phyloP scores from a whole-genome alignment of 2,888 invertebrate genomes.

The Poecilobothrus nobilitatus region DNA sequence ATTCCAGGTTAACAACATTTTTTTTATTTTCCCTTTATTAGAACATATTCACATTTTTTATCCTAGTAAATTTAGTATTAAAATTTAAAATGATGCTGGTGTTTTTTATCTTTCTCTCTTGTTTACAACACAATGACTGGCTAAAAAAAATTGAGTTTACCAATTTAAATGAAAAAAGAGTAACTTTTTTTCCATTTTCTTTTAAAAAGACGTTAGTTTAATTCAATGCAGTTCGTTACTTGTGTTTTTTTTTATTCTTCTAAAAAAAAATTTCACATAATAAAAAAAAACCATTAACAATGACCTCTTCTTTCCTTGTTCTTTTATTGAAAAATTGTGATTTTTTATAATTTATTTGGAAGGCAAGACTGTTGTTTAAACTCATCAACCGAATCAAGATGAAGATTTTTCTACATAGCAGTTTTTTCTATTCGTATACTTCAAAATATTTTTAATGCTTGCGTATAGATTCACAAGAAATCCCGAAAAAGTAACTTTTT shows the following conservation, averaged over 20 bases:
- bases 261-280: neutral
- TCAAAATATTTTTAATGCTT: neutral
- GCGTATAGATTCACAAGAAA: no score
- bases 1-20: neutral
- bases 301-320: neutral
- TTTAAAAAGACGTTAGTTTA: neutral
- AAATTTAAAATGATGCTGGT: neutral
- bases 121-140: conserved; percentile 9
- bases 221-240: neutral
- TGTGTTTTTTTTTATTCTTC: neutral
- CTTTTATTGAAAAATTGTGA: neutral
- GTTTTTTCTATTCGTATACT: no score
- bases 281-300: neutral
- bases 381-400: neutral
- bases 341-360: neutral
- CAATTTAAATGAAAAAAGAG: neutral
- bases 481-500: neutral
- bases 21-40: no score
- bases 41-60: neutral
- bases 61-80: no score
- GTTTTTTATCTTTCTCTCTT: neutral
- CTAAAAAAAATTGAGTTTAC: neutral
- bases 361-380: neutral
- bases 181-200: neutral
- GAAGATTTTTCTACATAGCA: neutral